A percentile compares a stretch with the other conserved stretches of the same genome.
These are phyloP conservation scores for Teleopsis dalmanni DNA, from an alignment of 1,140 invertebrate genomes.

Conservation along the genomic window DNA sequence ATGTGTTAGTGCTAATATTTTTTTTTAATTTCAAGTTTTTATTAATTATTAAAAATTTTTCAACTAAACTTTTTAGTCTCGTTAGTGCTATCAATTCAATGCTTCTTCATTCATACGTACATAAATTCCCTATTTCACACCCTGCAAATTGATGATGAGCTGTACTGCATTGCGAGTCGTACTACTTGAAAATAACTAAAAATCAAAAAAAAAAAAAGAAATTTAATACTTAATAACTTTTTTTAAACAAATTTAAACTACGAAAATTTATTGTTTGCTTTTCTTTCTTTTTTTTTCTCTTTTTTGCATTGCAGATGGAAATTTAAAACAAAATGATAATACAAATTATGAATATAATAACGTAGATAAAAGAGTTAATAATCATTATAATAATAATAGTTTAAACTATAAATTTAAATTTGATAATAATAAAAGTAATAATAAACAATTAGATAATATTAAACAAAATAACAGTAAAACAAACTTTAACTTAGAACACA, in stretches of 20 bases:
- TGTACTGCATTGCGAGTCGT: too few relatives aligned
- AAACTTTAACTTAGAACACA: too few relatives aligned
- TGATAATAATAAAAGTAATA: not conserved
- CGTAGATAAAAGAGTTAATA: slow-evolving; percentile 5
- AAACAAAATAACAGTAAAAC: too few relatives aligned
- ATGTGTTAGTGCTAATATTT: not conserved
- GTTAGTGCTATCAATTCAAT: too few relatives aligned
- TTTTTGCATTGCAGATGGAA: slow-evolving; percentile 28
- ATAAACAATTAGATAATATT: not conserved
- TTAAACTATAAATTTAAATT: not conserved
- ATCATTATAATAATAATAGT: not conserved
- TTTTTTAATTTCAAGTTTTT: not conserved
- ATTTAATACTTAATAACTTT: not conserved
- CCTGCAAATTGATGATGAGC: too few relatives aligned
- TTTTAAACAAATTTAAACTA: too few relatives aligned
- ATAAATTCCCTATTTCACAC: too few relatives aligned
- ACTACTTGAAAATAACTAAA: too few relatives aligned
- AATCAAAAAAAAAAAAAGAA: not conserved
- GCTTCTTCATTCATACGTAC: too few relatives aligned
- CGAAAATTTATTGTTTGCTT: not conserved
- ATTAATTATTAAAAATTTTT: slow-evolving; percentile 15
- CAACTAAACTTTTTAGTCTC: not conserved
- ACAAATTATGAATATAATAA: slow-evolving; percentile 15
- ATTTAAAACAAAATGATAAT: slow-evolving; percentile 28
- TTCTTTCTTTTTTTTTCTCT: slow-evolving; percentile 19